phyloP scores from a whole-genome alignment of 2,888 invertebrate species.

The Pristionchus exspectatus region DNA sequence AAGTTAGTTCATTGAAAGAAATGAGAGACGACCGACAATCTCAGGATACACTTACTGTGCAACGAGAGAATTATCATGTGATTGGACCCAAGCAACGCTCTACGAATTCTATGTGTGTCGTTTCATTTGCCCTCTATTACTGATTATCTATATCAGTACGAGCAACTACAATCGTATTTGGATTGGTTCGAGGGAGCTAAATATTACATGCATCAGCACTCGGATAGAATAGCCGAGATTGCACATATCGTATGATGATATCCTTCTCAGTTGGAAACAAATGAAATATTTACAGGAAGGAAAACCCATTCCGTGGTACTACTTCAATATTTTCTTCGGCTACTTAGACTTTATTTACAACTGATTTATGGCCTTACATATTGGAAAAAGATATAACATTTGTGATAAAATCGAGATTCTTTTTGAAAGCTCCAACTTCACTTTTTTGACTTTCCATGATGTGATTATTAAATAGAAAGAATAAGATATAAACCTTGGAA shows the following conservation, averaged over 20 bases:
- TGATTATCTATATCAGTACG: neutral
- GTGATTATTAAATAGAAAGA: too few species aligned
- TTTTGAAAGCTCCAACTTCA: too few species aligned
- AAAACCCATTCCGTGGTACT: neutral
- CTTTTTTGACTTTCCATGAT: too few species aligned
- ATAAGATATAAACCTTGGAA: too few species aligned
- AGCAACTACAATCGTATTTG: neutral
- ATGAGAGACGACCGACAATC: neutral
- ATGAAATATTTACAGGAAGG: neutral
- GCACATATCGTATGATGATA: neutral
- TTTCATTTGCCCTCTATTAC: neutral
- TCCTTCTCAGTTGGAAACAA: neutral
- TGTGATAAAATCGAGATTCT: slow-evolving; percentile 5
- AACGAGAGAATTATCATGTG: neutral
- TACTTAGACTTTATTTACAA: neutral
- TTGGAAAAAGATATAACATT: neutral
- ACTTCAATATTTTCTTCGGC: neutral
- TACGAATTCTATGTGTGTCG: neutral
- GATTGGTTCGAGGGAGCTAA: slow-evolving; percentile 33
- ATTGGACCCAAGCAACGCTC: neutral
- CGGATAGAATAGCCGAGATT: slow-evolving; percentile 11
- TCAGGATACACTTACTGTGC: neutral
- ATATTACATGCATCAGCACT: neutral
- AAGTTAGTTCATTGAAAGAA: neutral
- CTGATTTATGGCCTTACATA: neutral